These are phyloP conservation scores for Sarcophaga rosellei DNA, from an alignment of 2,888 invertebrate genomes.

Conservation along the genomic window DNA sequence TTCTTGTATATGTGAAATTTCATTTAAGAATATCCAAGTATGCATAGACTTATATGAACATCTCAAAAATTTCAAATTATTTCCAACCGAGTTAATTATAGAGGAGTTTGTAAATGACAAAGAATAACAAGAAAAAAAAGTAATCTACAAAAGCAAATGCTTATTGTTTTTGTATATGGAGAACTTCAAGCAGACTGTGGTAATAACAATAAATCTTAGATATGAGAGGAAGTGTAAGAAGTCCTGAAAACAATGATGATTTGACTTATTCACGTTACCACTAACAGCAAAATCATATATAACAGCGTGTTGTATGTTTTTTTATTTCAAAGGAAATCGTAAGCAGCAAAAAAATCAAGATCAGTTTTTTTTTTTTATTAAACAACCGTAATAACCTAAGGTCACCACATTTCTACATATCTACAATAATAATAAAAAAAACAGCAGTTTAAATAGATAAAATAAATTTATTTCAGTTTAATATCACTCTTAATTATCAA, in stretches of 20 bases:
- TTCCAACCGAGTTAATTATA: slow-evolving; percentile 73
- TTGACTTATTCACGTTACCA: slow-evolving; percentile 47
- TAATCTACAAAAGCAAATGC: slow-evolving; percentile 37
- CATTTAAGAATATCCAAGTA: not conserved
- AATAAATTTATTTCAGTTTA: not conserved
- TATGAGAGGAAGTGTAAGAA: slow-evolving; percentile 59
- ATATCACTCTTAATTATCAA: not conserved
- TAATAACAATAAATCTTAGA: slow-evolving; percentile 2
- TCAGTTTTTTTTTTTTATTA: not conserved
- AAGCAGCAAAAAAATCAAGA: slow-evolving; percentile 27
- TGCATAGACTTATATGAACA: not conserved
- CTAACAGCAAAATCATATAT: slow-evolving; percentile 30
- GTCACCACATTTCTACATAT: slow-evolving; percentile 40
- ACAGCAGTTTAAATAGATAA: not conserved
- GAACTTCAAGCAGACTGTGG: slow-evolving; percentile 62
- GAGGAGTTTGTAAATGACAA: slow-evolving; percentile 68
- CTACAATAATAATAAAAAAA: not conserved
- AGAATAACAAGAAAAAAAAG: slow-evolving; percentile 30
- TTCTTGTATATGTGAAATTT: not conserved
- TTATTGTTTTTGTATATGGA: slow-evolving; percentile 37
- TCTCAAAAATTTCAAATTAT: slow-evolving; percentile 62
- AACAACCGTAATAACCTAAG: slow-evolving; percentile 28
- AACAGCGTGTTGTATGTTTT: slow-evolving; percentile 39
- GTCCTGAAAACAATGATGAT: slow-evolving; percentile 53
- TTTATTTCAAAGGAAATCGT: slow-evolving; percentile 4